Base-by-base conservation (phyloP, 2,113 vertebrate species). In the Ptychochromis oligacanthus region DNA sequence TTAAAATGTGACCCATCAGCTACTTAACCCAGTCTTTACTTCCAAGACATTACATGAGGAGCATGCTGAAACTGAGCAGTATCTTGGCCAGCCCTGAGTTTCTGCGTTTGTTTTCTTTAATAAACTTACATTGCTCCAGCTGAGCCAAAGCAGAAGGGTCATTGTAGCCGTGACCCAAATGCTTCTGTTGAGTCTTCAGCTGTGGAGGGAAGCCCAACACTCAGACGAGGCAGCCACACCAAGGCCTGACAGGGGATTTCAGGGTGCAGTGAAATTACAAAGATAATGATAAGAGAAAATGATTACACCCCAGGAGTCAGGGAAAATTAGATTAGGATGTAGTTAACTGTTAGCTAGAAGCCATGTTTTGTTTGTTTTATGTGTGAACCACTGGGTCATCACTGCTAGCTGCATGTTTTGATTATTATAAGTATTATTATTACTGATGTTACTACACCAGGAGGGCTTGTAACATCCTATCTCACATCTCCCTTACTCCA, bases 31-130 rank as follows among this genome's bases (percentile, higher is more conserved):
- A 24, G 12, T 60, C 61, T 81, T 64, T 59, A n/a, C 54, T 82
- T 81, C 46, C 60, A 75, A 86, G 82, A 86, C 80, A 49, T 88
- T 64, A 82, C 87, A 92, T 8, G 31, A 88, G 80, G 46, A 88
- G 86, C 84, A 80, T 80, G 77, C 84, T 81, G 79, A 91, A 89
- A 88, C 72, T 40, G 62, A 55, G 38, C 75, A 77, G 89, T 86
- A 75, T 86, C 64, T 85, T 43, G 82, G 84, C 91, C 81, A 22
- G 90, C 88, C 40, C 59, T 10, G 40, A 57, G 88, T 95, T 92
- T 92, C 85, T 79, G 60, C 60, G 83, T 95, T 96, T 96, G 95
- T 95, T 96, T 95, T 95, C 93, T 96, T 96, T 95, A 96, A 96
- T 95, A 96, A 96, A 94, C 88, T 87, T 85, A 94, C 95, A 93